Evolutionary conservation across 2,113 vertebrate species (phyloP), one percentile per base, ranked within the genome.

Genomic region (Anguilla rostrata): DNA sequence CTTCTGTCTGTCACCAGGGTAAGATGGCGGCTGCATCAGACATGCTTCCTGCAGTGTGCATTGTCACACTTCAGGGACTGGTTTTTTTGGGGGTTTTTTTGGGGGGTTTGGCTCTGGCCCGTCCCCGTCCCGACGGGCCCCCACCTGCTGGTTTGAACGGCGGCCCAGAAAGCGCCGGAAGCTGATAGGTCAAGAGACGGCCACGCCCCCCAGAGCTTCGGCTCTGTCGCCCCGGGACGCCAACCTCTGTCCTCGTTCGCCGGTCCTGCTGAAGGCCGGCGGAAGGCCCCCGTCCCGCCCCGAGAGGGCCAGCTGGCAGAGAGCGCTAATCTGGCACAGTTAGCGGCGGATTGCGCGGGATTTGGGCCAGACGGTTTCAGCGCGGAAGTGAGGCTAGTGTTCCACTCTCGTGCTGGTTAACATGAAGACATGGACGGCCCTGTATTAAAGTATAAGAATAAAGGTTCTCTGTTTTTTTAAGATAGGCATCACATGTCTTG

Each of bases 1-100:
- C 98, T 39, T 99, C 98, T 0, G 94, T 96, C 86, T 99, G 98
- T 90, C 98, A 99, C 91, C 97, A 96, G 97, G 98, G 98, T 99
- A 96, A 94, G 53, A 20, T 66, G 22, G 14, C 2, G 56, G 14
- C 43, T 46, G 43, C 43, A 46, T 46, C 43, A 8, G 43, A 3
- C 43, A 46, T 8, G 43, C 5, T 8, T 8, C 43, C 8, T 8
- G 8, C 43, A 46, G 43, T 8, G 43, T 46, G 8, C 11, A 9
- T 53, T 53, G 49, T 53, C 49, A 53, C 1, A 14, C 49, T 11
- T 53, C 9, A 14, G 49, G 49, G 12, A 53, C 49, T 6, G 43
- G 43, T 6, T 46, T 14, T 53, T 12, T 53, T 53, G 43, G 4
- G 5, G 5, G 0, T 46, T 46, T 46, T 9, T 46, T 46, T 1